Evolutionary conservation across 2,888 invertebrate genomes (phyloP), one percentile per base, ranked within the genome.

Genomic region (Nyleta sp.): DNA sequence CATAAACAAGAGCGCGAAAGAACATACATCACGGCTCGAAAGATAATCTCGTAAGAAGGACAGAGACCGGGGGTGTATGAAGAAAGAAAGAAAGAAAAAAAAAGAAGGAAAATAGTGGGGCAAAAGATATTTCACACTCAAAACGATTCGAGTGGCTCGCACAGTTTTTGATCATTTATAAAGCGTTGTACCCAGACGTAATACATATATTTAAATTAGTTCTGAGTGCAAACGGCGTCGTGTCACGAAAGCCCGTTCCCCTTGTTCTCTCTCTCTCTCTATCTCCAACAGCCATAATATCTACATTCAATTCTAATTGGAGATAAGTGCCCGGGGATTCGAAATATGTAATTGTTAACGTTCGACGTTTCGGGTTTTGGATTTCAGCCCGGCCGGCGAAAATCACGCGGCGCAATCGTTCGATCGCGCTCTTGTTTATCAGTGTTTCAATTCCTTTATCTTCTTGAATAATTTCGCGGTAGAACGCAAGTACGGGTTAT

Each of bases 381-480:
- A n/a, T n/a, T n/a, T n/a, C n/a, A n/a, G n/a, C n/a, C n/a, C n/a
- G n/a, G n/a, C n/a, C n/a, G 38, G 7, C 18, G 44, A 35, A 55
- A 44, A 55, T 46, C 52, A 20, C 42, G 40, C n/a, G 35, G 42
- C 20, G 17, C 20, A 53, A 67, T 64, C 62, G 6, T 22, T 7
- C 11, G 31, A 55, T 59, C 46, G 11, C 38, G 44, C 42, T 55
- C 35, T 42, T 62, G 44, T 74, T 78, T 74, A 73, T 73, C 78
- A 59, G 64, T 42, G 52, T 53, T 70, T 65, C 55, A 48, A 74
- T 80, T 81, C 70, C 75, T 80, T 78, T 80, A 77, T 81, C 72
- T 74, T 18, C 40, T 40, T 24, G 73, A 74, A 77, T 72, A 78
- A 78, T 78, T 80, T 76, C 60, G 55, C 31, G 40, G 60, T 62